These are phyloP conservation scores for Apteryx owenii DNA, from an alignment of 2,113 vertebrate genomes.

Conservation along the genomic window DNA sequence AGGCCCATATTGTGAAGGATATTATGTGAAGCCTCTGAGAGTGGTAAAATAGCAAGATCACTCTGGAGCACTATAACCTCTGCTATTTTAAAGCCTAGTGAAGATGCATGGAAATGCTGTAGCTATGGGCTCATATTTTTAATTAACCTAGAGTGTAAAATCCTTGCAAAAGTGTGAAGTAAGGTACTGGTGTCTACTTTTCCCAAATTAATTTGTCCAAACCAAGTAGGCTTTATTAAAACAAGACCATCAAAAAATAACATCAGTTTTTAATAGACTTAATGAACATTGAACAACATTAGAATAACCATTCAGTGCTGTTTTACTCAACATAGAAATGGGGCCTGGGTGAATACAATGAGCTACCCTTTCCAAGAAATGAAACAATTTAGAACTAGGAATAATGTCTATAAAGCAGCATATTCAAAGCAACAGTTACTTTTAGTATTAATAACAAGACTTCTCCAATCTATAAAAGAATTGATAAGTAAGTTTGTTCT, in stretches of 20 bases:
- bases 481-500: neutral
- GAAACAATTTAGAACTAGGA: neutral
- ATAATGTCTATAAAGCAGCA: neutral
- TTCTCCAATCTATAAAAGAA: neutral
- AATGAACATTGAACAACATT: constrained; percentile 25
- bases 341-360: neutral
- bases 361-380: neutral
- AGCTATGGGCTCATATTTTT: constrained; percentile 28
- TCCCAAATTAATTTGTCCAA: constrained; percentile 17
- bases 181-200: constrained; percentile 14
- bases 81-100: constrained; percentile 34
- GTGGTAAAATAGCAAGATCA: neutral
- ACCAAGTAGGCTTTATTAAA: constrained; percentile 26
- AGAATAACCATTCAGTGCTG: neutral
- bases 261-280: constrained; percentile 13
- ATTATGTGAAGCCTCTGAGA: neutral
- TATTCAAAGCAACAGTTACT: neutral
- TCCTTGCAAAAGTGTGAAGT: neutral
- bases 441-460: neutral
- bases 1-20: neutral
- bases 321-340: neutral
- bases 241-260: constrained; percentile 7
- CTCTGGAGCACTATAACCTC: neutral
- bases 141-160: constrained; percentile 49
- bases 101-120: neutral